Percentiles rank a stretch among this genome's conserved stretches.
Evolutionary conservation across 1,140 invertebrate genomes (phyloP).

Genomic region (Bradysia coprophila): DNA sequence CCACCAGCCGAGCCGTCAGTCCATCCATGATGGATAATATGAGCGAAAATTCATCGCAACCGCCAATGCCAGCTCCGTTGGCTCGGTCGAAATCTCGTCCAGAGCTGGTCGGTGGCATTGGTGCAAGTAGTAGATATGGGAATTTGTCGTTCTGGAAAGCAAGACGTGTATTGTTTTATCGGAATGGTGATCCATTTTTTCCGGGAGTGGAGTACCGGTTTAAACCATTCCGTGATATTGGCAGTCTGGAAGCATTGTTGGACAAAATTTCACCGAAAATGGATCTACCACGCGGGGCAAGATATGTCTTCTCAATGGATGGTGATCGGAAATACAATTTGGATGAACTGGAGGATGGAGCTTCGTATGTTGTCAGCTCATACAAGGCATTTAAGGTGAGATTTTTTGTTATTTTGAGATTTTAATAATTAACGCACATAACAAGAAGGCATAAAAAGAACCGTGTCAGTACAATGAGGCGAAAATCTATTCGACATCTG

Average conservation of each 20-base stretch:
- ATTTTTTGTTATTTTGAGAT: constrained; percentile 3
- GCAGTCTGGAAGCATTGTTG: constrained; percentile 67
- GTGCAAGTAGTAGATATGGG: constrained; percentile 36
- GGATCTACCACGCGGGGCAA: constrained; percentile 63
- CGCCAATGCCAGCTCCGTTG: constrained; percentile 16
- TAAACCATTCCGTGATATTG: constrained; percentile 69
- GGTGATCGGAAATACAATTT: constrained; percentile 65
- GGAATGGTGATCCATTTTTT: constrained; percentile 84
- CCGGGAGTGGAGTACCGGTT: constrained; percentile 78
- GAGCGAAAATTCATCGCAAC: constrained; percentile 22
- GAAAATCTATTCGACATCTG: no score
- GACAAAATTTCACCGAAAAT: constrained; percentile 66
- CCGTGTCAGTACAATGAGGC: no score
- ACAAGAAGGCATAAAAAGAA: no score
- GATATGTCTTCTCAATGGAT: constrained; percentile 81
- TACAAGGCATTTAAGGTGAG: constrained; percentile 83
- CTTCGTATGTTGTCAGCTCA: constrained; percentile 80
- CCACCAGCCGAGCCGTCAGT: constrained; percentile 11
- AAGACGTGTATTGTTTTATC: constrained; percentile 70
- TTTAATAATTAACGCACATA: no score
- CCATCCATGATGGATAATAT: constrained; percentile 18
- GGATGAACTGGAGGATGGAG: constrained; percentile 73
- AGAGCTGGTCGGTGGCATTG: constrained; percentile 11
- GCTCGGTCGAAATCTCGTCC: constrained; percentile 21
- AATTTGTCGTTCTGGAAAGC: constrained; percentile 76